These are phyloP conservation scores for Eclectus roratus DNA, from an alignment of 2,113 vertebrate species.

Conservation along the genomic window DNA sequence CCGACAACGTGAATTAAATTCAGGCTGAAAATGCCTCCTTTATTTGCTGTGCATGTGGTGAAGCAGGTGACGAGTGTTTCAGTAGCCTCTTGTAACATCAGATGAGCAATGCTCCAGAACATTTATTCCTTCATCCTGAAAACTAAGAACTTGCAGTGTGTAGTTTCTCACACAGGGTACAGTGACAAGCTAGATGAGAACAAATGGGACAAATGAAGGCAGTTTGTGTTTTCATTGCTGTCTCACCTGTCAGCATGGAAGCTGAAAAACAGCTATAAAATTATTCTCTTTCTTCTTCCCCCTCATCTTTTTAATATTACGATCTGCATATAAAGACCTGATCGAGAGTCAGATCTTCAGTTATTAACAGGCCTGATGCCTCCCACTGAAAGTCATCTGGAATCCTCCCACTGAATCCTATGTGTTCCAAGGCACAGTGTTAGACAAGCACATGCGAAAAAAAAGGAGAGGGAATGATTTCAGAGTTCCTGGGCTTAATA, in stretches of 20 bases:
- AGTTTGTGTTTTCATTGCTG: neutral
- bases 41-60: neutral
- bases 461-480: neutral
- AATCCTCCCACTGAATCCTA: neutral
- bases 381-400: constrained; percentile 10
- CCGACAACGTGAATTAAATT: neutral
- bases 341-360: neutral
- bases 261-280: neutral
- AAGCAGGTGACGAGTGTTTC: neutral
- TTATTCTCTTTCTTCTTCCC: neutral
- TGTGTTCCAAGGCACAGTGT: neutral
- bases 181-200: neutral
- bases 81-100: neutral
- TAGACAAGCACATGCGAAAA: neutral
- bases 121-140: neutral
- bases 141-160: neutral
- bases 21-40: neutral
- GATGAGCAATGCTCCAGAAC: neutral
- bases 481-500: neutral
- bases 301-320: neutral
- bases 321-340: constrained; percentile 7
- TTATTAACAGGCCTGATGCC: constrained; percentile 7
- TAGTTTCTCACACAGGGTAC: neutral
- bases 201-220: neutral
- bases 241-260: neutral